Evolutionary conservation across 2,888 invertebrate species (phyloP), one percentile per base, ranked within the genome.

Genomic region (Acleris literana): DNA sequence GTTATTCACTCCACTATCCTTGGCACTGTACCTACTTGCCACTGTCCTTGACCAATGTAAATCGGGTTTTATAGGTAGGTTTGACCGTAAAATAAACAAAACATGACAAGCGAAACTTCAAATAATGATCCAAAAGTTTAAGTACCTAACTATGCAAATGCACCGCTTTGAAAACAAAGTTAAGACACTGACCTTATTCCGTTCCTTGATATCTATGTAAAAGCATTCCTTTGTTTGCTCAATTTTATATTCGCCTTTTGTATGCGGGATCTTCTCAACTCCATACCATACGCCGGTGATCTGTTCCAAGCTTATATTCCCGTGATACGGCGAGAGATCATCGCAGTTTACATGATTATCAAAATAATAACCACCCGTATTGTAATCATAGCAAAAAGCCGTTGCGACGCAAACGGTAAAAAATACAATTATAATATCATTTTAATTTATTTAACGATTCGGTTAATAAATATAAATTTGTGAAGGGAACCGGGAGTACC

Each of bases 241-340:
- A 54, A 90, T 87, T 75, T 84, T 92, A 73, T 93, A 93, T 76
- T 92, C 88, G 61, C 93, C 92, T 72, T 92, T 93, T 5, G 82
- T 76, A 76, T 95, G 94, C 58, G 95, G 94, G 71, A 95, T 92
- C 77, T 95, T 94, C 85, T 96, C 95, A 17, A 95, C 94, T 11
- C 94, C 95, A 80, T 95, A 95, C 95, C 95, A 96, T 78, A 94
- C 93, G 61, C 95, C 95, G 81, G 94, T 91, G 79, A 94, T 93
- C 81, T 93, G 93, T 57, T 93, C 93, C 70, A 94, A 88, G 75
- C 93, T 89, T 57, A 94, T 92, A 57, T 90, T 80, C 74, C 92
- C 83, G 74, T 86, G 85, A 75, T 93, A 90, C 0, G 94, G 93
- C 43, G 92, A 93, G 69, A 93, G 78, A 72, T 93, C 93, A 57